Conservation (phyloP, 2,113 vertebrate species). For the Chaetodon auriga region DNA sequence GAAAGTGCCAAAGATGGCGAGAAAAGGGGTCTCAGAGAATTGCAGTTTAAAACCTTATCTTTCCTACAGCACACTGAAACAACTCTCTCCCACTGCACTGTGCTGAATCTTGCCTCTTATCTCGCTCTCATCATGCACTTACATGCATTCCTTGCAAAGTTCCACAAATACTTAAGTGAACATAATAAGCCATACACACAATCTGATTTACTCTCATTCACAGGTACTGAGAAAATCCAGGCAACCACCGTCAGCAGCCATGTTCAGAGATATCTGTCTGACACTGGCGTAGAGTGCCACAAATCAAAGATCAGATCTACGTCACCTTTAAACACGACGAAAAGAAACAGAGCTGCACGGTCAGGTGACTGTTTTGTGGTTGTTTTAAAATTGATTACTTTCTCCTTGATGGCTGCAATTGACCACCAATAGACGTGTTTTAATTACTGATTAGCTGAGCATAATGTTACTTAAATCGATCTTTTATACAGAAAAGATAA, state of each 20-base stretch:
- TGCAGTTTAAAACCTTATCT: not conserved
- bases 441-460: not conserved
- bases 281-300: not conserved
- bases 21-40: not conserved
- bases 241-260: constrained; percentile 16
- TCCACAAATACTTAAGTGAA: constrained; percentile 19
- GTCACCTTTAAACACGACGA: constrained; percentile 4
- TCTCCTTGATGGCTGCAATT: not conserved
- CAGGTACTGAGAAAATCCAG: not conserved
- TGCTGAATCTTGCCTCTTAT: constrained; percentile 12
- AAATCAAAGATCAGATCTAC: constrained; percentile 30
- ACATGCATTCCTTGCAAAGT: constrained; percentile 22
- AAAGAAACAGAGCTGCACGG: constrained; percentile 22
- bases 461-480: not conserved
- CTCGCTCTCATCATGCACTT: not conserved
- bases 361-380: not conserved
- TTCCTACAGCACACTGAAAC: not conserved
- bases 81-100: not conserved
- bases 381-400: not conserved
- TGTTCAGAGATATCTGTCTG: constrained; percentile 26
- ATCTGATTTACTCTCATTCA: constrained; percentile 60
- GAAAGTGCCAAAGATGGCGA: not conserved
- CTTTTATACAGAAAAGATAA: not conserved
- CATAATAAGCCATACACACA: constrained; percentile 19
- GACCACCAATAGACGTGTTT: not conserved